Evolutionary conservation across 2,113 vertebrate genomes (phyloP).

Genomic region (Dolichotis patagonum): DNA sequence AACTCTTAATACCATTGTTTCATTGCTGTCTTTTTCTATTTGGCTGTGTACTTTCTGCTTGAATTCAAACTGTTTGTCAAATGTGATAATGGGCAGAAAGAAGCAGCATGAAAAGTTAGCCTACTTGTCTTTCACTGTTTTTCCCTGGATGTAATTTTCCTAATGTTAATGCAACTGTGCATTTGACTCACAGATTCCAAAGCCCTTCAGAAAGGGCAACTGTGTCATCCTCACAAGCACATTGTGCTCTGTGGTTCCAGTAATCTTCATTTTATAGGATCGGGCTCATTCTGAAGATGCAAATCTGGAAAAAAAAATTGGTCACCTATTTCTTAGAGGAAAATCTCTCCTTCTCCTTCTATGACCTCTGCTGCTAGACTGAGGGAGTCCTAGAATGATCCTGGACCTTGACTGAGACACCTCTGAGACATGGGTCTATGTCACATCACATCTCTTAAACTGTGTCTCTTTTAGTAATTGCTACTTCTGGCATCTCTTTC

Average conservation of each 20-base stretch:
- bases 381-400: neutral
- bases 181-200: constrained; percentile 82
- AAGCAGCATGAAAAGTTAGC: constrained; percentile 65
- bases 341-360: constrained; percentile 56
- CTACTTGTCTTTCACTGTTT: constrained; percentile 73
- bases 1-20: neutral
- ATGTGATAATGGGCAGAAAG: constrained; percentile 76
- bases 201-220: constrained; percentile 81
- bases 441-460: neutral
- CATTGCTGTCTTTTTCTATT: constrained; percentile 70
- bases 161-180: constrained; percentile 78
- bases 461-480: neutral
- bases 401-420: neutral
- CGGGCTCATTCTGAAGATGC: constrained; percentile 77
- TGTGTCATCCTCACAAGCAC: constrained; percentile 67
- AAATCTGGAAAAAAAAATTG: constrained; percentile 70
- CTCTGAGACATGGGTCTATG: neutral
- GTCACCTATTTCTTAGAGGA: constrained; percentile 67
- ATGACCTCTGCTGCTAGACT: neutral
- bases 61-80: constrained; percentile 84
- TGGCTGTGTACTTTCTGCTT: constrained; percentile 66
- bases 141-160: constrained; percentile 78
- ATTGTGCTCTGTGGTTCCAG: constrained; percentile 75
- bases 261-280: constrained; percentile 80
- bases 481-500: neutral